These are phyloP conservation scores for Graptemys geographica DNA, from an alignment of 2,797 vertebrate species.

Conservation along the genomic window DNA sequence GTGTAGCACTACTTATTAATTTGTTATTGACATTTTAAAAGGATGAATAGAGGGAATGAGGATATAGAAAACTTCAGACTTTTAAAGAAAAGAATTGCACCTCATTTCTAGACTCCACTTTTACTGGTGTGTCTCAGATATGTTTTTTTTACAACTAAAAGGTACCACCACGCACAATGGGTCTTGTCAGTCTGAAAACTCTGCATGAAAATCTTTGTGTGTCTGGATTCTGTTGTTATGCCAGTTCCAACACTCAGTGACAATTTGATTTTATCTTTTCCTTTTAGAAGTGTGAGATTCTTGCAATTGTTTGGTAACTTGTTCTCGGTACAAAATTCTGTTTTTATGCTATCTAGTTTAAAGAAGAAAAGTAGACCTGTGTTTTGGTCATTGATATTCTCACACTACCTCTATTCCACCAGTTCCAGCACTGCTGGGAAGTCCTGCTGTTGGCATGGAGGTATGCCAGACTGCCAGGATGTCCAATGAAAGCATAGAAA, in stretches of 20 bases:
- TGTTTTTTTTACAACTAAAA: not conserved
- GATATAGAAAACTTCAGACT: not conserved
- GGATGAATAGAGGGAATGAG: not conserved
- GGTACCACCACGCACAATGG: not conserved
- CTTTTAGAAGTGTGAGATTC: not conserved
- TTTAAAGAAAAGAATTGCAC: not conserved
- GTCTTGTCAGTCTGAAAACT: not conserved
- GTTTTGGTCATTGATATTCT: not conserved
- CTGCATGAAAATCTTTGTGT: not conserved
- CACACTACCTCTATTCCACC: not conserved
- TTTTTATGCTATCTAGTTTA: not conserved
- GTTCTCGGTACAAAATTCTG: not conserved
- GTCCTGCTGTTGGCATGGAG: not conserved
- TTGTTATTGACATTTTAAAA: not conserved
- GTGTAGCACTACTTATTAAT: not conserved
- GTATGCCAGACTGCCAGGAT: not conserved
- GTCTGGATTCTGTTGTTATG: not conserved
- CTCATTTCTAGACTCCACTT: not conserved
- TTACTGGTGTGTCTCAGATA: not conserved
- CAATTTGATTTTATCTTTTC: not conserved
- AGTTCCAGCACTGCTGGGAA: not conserved
- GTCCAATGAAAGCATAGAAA: not conserved
- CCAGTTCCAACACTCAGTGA: rapidly evolving
- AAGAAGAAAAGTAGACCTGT: not conserved
- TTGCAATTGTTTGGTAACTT: not conserved